Evolutionary conservation across 2,888 invertebrate species (phyloP).

Genomic region (Litoditis marina): DNA sequence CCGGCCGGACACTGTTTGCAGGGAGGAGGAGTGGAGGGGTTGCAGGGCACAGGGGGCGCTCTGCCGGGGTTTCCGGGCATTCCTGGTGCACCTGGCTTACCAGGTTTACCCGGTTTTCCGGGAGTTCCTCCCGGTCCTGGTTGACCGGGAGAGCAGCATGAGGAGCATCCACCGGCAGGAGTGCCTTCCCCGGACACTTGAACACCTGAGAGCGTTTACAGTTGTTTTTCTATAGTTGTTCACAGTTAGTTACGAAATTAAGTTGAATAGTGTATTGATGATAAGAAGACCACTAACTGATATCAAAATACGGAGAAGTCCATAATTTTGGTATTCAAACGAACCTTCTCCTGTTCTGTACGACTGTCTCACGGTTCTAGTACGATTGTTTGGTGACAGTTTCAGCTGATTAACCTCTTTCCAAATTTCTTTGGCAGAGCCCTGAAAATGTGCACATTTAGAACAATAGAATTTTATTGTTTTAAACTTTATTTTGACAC

Average conservation of each 20-base stretch:
- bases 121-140: slow-evolving; percentile 37
- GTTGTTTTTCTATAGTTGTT: too few species aligned
- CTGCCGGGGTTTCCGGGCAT: slow-evolving; percentile 41
- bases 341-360: slow-evolving; percentile 20
- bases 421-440: slow-evolving; percentile 46
- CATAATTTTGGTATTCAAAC: too few species aligned
- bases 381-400: slow-evolving; percentile 14
- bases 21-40: slow-evolving; percentile 46
- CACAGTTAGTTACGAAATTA: too few species aligned
- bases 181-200: slow-evolving; percentile 18
- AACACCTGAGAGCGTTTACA: neutral
- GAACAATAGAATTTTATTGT: too few species aligned
- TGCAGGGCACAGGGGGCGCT: slow-evolving; percentile 36
- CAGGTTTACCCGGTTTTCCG: slow-evolving; percentile 19
- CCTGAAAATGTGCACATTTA: slow-evolving; percentile 27
- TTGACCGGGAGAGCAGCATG: slow-evolving; percentile 37
- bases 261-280: too few species aligned
- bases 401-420: slow-evolving; percentile 39
- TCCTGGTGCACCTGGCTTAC: slow-evolving; percentile 21
- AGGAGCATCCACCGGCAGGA: slow-evolving; percentile 15
- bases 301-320: too few species aligned
- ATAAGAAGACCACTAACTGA: too few species aligned
- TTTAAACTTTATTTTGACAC: too few species aligned
- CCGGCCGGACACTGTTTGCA: slow-evolving; percentile 47
- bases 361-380: slow-evolving; percentile 28